Evolutionary conservation across 2,113 vertebrate genomes (phyloP), one percentile per base, ranked within the genome.

Genomic region (Amblyopsis rosae): DNA sequence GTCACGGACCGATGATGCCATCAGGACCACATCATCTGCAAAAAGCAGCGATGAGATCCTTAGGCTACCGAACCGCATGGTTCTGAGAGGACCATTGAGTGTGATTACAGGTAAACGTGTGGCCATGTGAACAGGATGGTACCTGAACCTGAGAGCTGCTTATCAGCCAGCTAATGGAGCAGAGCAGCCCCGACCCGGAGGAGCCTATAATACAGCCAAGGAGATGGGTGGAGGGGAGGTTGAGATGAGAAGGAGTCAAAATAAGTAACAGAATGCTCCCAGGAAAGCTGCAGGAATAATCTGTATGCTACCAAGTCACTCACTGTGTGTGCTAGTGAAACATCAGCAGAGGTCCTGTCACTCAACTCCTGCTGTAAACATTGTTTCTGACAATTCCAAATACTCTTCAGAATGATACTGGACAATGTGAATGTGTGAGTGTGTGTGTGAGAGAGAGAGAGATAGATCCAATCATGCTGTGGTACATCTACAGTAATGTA

Each of bases 41-140:
- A n/a, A n/a, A n/a, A n/a, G n/a, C n/a, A n/a, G n/a, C n/a, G n/a
- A n/a, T n/a, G n/a, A n/a, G n/a, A n/a, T n/a, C n/a, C n/a, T n/a
- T n/a, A n/a, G n/a, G n/a, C n/a, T n/a, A n/a, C n/a, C n/a, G n/a
- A n/a, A n/a, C n/a, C n/a, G n/a, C n/a, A n/a, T n/a, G 35, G 35
- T 41, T 41, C 35, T 41, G 35, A 41, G 35, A 41, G 35, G 35
- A 41, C 35, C 6, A 0, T 5, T 67, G 66, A 67, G 80, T 62
- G 72, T 47, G 76, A 80, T 73, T 74, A 75, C 72, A 83, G 87
- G 79, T 87, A 79, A 87, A 79, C 76, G 72, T 75, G 76, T 87
- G 89, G 82, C 77, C 84, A 87, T 87, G 84, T 86, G 86, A 87
- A 88, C 89, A 89, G 87, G 87, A 89, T 86, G 79, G 75, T 83